phyloP scores from a whole-genome alignment of 1,140 invertebrate genomes.

The Conus ventricosus region DNA sequence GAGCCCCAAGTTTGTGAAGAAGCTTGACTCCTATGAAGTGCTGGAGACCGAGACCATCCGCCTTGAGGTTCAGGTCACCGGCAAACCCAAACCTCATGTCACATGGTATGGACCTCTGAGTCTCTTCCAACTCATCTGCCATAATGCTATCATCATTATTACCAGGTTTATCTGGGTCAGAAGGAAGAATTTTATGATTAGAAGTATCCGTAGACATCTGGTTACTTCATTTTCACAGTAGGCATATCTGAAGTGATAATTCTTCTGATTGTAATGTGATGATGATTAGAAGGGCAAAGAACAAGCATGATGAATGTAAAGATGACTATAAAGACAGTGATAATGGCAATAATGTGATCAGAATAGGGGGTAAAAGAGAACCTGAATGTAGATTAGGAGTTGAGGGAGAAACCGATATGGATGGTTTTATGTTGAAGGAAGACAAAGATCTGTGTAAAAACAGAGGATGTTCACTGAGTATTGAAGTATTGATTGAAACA shows the following conservation, averaged over 20 bases:
- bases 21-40: conserved; percentile 67
- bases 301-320: not conserved
- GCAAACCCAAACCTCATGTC: conserved; percentile 71
- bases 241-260: not conserved
- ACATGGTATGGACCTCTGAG: conserved; percentile 61
- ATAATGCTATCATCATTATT: not conserved
- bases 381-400: too few species aligned
- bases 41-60: conserved; percentile 65
- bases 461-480: too few species aligned
- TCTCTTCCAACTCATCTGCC: not conserved
- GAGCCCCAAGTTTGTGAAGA: conserved; percentile 70
- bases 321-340: not conserved
- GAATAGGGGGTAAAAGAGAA: too few species aligned
- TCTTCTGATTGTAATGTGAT: too few species aligned
- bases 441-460: too few species aligned
- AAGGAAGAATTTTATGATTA: conserved; percentile 9
- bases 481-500: too few species aligned
- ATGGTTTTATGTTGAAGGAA: too few species aligned
- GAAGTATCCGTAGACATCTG: not conserved
- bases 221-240: not conserved
- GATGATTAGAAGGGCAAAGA: too few species aligned
- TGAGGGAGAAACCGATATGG: too few species aligned
- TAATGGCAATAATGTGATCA: not conserved
- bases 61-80: conserved; percentile 74
- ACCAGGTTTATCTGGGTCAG: not conserved